These are phyloP conservation scores for Sogatella furcifera DNA, from an alignment of 1,140 invertebrate species.

Conservation along the genomic window DNA sequence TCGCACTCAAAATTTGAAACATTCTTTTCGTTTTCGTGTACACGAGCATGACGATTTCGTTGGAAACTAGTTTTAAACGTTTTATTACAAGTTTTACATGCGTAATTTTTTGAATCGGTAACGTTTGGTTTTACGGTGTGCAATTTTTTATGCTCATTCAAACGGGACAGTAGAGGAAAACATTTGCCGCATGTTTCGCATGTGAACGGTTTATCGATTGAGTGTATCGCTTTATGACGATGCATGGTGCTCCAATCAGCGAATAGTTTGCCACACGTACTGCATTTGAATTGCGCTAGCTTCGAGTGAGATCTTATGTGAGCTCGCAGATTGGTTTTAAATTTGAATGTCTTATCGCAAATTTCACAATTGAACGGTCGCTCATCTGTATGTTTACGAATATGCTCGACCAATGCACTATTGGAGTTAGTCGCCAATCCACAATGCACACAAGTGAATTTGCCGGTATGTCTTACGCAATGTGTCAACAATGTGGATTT, in stretches of 20 bases:
- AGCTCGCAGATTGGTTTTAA: neutral
- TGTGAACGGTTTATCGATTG: constrained; percentile 30
- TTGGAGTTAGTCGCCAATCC: neutral
- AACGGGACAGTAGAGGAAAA: too few relatives aligned
- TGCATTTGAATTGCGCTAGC: constrained; percentile 31
- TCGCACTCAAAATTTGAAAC: constrained; percentile 38
- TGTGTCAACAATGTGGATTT: constrained; percentile 98
- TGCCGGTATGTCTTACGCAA: constrained; percentile 36
- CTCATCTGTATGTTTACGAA: constrained; percentile 16
- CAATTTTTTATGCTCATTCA: too few relatives aligned
- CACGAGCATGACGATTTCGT: constrained; percentile 15
- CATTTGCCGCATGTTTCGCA: constrained; percentile 35
- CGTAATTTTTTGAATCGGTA: constrained; percentile 27
- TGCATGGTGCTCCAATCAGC: constrained; percentile 35
- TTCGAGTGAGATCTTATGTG: constrained; percentile 32
- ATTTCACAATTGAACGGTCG: constrained; percentile 35
- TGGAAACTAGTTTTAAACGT: constrained; percentile 33
- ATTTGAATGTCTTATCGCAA: constrained; percentile 35
- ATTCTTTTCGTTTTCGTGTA: constrained; percentile 28
- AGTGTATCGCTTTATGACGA: constrained; percentile 33
- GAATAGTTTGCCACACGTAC: constrained; percentile 35
- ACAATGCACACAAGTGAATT: constrained; percentile 34
- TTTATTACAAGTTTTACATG: too few relatives aligned
- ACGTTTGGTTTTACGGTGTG: constrained; percentile 43
- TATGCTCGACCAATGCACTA: constrained; percentile 2